Evolutionary conservation across 1,140 invertebrate genomes (phyloP), one percentile per base, ranked within the genome.

Genomic region (Riptortus pedestris): DNA sequence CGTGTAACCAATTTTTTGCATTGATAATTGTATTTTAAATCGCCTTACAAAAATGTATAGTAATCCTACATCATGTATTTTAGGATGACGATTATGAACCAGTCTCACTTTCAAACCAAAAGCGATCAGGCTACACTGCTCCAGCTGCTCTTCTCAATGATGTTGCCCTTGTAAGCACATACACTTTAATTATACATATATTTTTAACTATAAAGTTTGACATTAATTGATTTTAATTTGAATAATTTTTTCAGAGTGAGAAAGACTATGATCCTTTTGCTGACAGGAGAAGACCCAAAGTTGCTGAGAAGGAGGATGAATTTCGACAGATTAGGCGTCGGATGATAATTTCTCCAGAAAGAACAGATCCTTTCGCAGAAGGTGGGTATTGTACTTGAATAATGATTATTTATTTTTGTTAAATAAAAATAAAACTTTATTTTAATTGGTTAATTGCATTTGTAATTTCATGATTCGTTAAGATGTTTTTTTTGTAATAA

Each of bases 261-360:
- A 89, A 89, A 72, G 93, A 97, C 75, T 91, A 89, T 80, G 96
- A 99, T 79, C 95, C 95, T 1, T 90, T 99, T 83, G 94, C 91
- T 24, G 94, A 98, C 68, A 85, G 93, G 73, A 79, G 92, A 67
- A 79, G 87, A 63, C 87, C 90, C 22, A 93, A 89, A 4, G 93
- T 98, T 75, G 90, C 91, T 0, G 94, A 98, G 69, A 81, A 93
- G 65, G 93, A 98, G 78, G 93, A 97, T 85, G 94, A 98, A 74
- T 99, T 98, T 73, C 80, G 91, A 60, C 87, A 90, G 68, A 88
- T 90, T 70, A 81, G 91, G 62, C 81, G 90, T 57, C 81, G 87
- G 72, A 85, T 90, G 80, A 92, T 96, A 58, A 95, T 98, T 67
- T 99, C 96, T 1, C 96, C 96, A 5, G 94, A 96, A 72, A 81